Percentiles rank a stretch among this genome's conserved stretches.
These are phyloP conservation scores for Aspidoscelis tigris DNA, from an alignment of 2,113 vertebrate species.

Conservation along the genomic window DNA sequence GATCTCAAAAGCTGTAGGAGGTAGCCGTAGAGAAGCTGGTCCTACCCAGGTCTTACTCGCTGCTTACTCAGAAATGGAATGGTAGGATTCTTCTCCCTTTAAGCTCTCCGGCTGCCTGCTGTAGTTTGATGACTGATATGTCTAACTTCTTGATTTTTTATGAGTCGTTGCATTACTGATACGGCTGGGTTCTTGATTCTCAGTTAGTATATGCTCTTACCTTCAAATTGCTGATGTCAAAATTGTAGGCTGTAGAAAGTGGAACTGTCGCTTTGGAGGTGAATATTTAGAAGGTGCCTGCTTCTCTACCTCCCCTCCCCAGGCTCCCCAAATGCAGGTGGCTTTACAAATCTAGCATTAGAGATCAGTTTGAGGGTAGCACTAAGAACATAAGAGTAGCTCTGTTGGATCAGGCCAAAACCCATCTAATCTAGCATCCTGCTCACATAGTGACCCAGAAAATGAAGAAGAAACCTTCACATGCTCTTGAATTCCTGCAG, in stretches of 20 bases:
- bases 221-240: not conserved
- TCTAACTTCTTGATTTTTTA: too few species aligned
- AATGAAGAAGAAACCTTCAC: too few species aligned
- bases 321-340: not conserved
- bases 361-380: not conserved
- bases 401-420: too few species aligned
- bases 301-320: not conserved
- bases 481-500: too few species aligned
- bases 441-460: too few species aligned
- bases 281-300: rapidly evolving
- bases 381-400: too few species aligned
- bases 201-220: not conserved
- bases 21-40: not conserved
- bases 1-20: conserved; percentile 12
- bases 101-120: not conserved
- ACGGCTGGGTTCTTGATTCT: not conserved
- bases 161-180: not conserved
- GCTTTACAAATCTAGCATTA: not conserved
- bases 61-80: conserved; percentile 12
- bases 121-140: not conserved
- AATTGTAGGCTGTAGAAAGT: not conserved
- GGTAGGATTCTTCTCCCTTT: not conserved
- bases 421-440: too few species aligned
- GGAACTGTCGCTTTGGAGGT: rapidly evolving
- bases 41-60: not conserved